Base-by-base conservation (phyloP, 2,113 vertebrate genomes). In the Progne subis region DNA sequence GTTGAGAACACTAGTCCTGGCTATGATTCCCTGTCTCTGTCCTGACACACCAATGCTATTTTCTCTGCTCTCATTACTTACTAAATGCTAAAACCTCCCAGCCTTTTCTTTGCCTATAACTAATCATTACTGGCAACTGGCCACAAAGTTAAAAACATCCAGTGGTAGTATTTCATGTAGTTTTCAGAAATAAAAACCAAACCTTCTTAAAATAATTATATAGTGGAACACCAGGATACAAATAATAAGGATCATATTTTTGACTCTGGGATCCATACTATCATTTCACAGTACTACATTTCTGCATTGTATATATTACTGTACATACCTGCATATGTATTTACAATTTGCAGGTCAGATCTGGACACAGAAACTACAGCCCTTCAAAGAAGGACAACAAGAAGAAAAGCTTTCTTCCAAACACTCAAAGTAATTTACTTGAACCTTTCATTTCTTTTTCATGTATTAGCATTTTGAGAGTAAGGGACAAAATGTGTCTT, bases 71-170 rank as follows among this genome's bases (percentile, higher is more conserved):
- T 63, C 18, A n/a, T 82, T 69, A 86, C 63, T 87, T 79, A 74
- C 14, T 47, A 95, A 88, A 82, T 31, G 79, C 39, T 95, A 88
- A 95, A 86, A 88, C 44, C 56, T 86, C 68, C 63, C 34, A 90
- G 39, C 18, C 43, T 88, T 41, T 83, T 94, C 64, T 90, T 57
- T 59, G 52, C 24, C 60, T 46, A 13, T 55, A 94, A 70, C 53
- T 93, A 77, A 47, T 83, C 17, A 95, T 88, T 84, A 92, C 80
- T 92, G 92, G 91, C 92, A 90, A 78, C 39, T 41, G 56, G 86
- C 64, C 91, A 70, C 17, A 32, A 61, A 46, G 24, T 77, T 88
- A 88, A 88, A 93, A 78, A 86, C 79, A 92, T 61, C 11, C 37
- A 65, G 46, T 34, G 4, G 31, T 41, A 57, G 19, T 20, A 61